A percentile compares a stretch with the other conserved stretches of the same genome.
Evolutionary conservation across 2,113 vertebrate genomes (phyloP).

Genomic region (Rhizomys pruinosus): DNA sequence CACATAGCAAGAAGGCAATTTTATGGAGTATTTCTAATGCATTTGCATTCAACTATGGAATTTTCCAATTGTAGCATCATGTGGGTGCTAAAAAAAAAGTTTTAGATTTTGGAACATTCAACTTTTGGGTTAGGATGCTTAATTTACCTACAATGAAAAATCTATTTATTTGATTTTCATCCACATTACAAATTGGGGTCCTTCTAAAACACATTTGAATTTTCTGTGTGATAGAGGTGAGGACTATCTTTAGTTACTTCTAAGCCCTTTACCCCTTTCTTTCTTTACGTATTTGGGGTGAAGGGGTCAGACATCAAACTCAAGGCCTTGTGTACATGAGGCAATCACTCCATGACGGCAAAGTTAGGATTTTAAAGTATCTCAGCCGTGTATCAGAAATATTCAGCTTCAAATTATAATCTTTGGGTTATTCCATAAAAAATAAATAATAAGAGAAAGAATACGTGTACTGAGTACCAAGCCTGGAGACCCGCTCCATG

Average conservation of each 20-base stretch:
- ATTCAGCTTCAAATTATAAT: not conserved
- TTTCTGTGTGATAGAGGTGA: not conserved
- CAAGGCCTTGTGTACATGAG: not conserved
- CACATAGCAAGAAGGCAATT: not conserved
- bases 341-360: not conserved
- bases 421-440: constrained; percentile 22
- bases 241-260: not conserved
- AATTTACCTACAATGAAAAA: not conserved
- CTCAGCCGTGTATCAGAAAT: not conserved
- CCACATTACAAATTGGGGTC: not conserved
- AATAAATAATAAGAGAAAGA: constrained; percentile 4
- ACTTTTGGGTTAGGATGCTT: not conserved
- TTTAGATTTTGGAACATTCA: not conserved
- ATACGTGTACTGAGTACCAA: not conserved
- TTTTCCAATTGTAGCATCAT: not conserved
- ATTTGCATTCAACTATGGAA: not conserved
- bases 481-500: too few species aligned
- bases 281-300: too few species aligned
- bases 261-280: not conserved
- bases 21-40: not conserved
- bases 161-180: not conserved
- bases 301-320: not conserved
- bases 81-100: not conserved
- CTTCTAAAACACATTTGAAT: not conserved
- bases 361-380: constrained; percentile 17